These are phyloP conservation scores for Agrotis segetum DNA, from an alignment of 2,888 invertebrate genomes.

Conservation along the genomic window DNA sequence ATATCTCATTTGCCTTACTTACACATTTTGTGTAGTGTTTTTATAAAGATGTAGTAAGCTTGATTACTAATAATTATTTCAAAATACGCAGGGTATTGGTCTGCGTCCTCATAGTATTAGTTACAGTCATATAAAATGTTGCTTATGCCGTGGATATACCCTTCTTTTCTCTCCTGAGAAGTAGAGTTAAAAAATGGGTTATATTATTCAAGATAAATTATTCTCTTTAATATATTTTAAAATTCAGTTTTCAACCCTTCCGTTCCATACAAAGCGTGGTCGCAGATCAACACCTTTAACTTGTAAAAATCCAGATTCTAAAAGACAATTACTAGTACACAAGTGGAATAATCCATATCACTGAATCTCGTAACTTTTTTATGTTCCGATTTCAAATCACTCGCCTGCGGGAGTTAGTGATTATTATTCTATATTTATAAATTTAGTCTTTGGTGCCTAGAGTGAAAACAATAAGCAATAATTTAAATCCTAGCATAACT, in stretches of 20 bases:
- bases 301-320: conserved; percentile 1
- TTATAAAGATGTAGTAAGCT: background rate
- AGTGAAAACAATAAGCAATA: conserved; percentile 32
- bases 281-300: conserved; percentile 13
- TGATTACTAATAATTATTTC: background rate
- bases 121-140: background rate
- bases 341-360: conserved; percentile 8
- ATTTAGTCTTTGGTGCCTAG: conserved; percentile 50
- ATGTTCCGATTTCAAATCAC: conserved; percentile 9
- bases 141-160: background rate
- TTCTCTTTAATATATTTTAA: background rate
- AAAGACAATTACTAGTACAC: conserved; percentile 19
- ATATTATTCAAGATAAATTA: background rate
- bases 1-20: conserved; percentile 29
- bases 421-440: conserved; percentile 13
- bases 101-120: background rate
- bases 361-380: conserved; percentile 35
- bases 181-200: conserved; percentile 12
- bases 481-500: conserved; percentile 15
- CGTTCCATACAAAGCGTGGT: background rate
- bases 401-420: conserved; percentile 15
- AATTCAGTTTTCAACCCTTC: background rate
- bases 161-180: background rate
- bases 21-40: conserved; percentile 31
- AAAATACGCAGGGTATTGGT: conserved; percentile 4